Evolutionary conservation across 2,888 invertebrate genomes (phyloP).

Genomic region (Tiliacea citrago): DNA sequence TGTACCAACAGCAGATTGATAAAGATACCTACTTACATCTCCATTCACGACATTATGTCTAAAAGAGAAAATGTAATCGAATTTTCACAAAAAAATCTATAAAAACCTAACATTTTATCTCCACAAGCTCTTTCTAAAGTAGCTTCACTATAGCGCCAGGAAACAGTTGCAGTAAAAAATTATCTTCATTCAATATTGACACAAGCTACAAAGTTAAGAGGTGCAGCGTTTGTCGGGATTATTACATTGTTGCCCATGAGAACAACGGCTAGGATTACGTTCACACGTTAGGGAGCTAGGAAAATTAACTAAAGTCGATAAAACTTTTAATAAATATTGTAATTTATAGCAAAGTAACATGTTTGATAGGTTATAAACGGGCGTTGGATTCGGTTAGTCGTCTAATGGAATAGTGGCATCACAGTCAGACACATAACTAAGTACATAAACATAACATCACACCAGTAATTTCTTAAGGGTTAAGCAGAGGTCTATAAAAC

Average conservation of each 20-base stretch:
- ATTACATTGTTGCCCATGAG: slow-evolving; percentile 41
- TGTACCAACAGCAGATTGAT: no score
- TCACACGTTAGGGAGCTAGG: slow-evolving; percentile 37
- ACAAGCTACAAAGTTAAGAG: slow-evolving; percentile 36
- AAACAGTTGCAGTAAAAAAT: slow-evolving; percentile 57
- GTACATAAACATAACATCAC: no score
- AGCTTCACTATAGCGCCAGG: slow-evolving; percentile 18
- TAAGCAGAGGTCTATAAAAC: neutral
- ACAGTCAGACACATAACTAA: no score
- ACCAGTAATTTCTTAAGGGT: neutral
- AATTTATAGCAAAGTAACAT: neutral
- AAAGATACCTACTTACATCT: no score
- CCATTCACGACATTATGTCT: neutral
- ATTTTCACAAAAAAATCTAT: neutral
- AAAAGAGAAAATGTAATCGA: neutral
- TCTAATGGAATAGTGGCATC: neutral
- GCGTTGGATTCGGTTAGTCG: neutral
- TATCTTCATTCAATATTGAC: slow-evolving; percentile 48
- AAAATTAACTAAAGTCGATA: neutral
- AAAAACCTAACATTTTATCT: neutral
- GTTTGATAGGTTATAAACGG: neutral
- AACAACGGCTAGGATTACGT: slow-evolving; percentile 37
- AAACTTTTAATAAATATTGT: neutral
- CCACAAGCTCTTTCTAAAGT: neutral
- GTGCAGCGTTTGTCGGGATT: slow-evolving; percentile 37